Percentiles rank a stretch among this genome's conserved stretches.
These are phyloP conservation scores for Lasioglossum zephyrum DNA, from an alignment of 2,888 invertebrate genomes.

Conservation along the genomic window DNA sequence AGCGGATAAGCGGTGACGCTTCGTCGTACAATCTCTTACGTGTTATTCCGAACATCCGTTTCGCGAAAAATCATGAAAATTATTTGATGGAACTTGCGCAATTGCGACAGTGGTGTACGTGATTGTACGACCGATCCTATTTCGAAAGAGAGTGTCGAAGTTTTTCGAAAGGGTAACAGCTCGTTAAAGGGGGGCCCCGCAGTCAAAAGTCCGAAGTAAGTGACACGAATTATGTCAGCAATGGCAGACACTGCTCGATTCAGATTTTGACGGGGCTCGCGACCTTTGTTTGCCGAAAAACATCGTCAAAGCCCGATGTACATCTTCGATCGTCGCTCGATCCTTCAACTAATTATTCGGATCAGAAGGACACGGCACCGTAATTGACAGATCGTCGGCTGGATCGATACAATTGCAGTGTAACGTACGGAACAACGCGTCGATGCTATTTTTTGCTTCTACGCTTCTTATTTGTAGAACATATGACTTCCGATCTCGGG, in stretches of 20 bases:
- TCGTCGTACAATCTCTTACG: slow-evolving; percentile 69
- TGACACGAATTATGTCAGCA: slow-evolving; percentile 56
- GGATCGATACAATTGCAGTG: not conserved
- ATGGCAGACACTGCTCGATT: slow-evolving; percentile 46
- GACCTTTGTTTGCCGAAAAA: slow-evolving; percentile 22
- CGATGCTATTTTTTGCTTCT: slow-evolving; percentile 11
- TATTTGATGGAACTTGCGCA: slow-evolving; percentile 64
- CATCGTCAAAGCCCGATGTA: slow-evolving; percentile 26
- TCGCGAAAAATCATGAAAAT: slow-evolving; percentile 71
- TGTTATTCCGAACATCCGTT: slow-evolving; percentile 76
- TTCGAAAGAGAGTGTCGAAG: slow-evolving; percentile 30
- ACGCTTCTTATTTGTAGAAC: slow-evolving; percentile 31
- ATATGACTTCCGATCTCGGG: slow-evolving; percentile 58
- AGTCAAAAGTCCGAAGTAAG: slow-evolving; percentile 50
- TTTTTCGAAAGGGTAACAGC: slow-evolving; percentile 27
- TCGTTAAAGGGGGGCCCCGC: slow-evolving; percentile 13
- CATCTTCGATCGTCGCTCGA: slow-evolving; percentile 15
- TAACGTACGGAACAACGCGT: slow-evolving; percentile 3
- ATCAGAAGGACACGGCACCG: not conserved
- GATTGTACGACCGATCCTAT: slow-evolving; percentile 39
- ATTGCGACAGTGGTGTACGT: slow-evolving; percentile 50
- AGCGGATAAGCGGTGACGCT: slow-evolving; percentile 21
- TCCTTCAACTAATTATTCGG: slow-evolving; percentile 18
- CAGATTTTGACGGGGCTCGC: slow-evolving; percentile 38
- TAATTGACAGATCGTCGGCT: slow-evolving; percentile 33